Percentiles rank a stretch among this genome's conserved stretches.
phyloP scores from a whole-genome alignment of 2,797 vertebrate genomes.

The Molossus alvarezi region DNA sequence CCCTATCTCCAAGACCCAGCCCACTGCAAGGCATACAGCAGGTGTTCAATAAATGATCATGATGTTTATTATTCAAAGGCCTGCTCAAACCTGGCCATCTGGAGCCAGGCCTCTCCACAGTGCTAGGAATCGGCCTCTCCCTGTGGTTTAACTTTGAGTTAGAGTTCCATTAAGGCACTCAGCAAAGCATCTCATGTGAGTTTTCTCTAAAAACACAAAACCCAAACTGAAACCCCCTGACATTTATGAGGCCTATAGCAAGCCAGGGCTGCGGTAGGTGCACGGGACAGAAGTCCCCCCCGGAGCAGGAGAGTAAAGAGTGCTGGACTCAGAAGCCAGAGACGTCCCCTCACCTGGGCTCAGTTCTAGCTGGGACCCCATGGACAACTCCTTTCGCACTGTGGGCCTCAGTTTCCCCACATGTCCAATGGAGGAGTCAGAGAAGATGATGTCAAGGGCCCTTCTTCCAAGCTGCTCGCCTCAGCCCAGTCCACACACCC shows the following conservation, averaged over 20 bases:
- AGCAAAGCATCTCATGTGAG: conserved; percentile 58
- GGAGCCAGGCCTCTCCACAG: conserved; percentile 55
- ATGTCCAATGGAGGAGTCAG: too few species aligned
- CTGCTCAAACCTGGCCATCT: conserved; percentile 58
- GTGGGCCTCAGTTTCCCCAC: background rate
- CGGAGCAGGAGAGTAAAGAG: background rate
- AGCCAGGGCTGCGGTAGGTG: accelerated
- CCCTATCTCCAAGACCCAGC: background rate
- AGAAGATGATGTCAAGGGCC: background rate
- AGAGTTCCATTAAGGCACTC: conserved; percentile 79
- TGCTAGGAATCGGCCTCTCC: conserved; percentile 58
- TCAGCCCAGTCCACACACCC: background rate
- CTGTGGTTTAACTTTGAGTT: conserved; percentile 60
- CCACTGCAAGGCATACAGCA: conserved; percentile 60
- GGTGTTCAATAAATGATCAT: conserved; percentile 75
- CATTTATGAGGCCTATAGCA: background rate
- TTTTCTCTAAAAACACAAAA: conserved; percentile 76
- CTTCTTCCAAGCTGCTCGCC: background rate
- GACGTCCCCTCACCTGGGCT: too few species aligned
- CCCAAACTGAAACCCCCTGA: conserved; percentile 14
- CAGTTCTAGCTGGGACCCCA: background rate
- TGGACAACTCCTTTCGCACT: background rate
- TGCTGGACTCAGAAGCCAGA: background rate
- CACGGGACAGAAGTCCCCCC: background rate
- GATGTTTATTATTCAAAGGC: conserved; percentile 68